Conservation (phyloP, 2,113 vertebrate species). For the Indri indri region DNA sequence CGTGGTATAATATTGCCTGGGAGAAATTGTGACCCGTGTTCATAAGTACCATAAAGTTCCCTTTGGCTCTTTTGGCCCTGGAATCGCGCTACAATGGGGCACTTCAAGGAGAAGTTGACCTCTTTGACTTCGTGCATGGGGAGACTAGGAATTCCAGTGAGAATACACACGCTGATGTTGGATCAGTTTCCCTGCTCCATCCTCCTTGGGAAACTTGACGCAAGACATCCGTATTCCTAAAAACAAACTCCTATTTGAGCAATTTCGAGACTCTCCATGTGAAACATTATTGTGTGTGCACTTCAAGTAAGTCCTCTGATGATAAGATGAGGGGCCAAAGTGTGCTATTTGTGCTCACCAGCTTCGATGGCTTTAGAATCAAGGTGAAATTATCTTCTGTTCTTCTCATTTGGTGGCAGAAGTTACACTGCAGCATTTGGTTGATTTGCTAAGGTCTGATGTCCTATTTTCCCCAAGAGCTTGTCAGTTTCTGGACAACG, state of each 20-base stretch:
- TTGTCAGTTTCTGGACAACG: background rate
- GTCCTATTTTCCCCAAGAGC: background rate
- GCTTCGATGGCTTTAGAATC: background rate
- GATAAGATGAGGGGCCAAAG: background rate
- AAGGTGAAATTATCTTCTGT: background rate
- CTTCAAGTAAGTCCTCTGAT: background rate
- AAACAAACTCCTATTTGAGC: background rate
- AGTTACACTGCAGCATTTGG: background rate
- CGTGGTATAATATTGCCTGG: constrained; percentile 12
- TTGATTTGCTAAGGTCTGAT: background rate
- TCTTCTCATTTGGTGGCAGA: background rate
- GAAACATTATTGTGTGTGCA: background rate
- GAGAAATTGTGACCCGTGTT: constrained; percentile 2
- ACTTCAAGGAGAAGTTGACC: constrained; percentile 27
- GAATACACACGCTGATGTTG: background rate
- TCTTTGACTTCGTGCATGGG: background rate
- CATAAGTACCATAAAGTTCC: background rate
- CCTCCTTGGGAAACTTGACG: background rate
- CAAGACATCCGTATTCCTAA: background rate
- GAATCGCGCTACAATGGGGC: background rate
- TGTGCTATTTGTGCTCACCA: background rate
- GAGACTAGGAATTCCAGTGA: background rate
- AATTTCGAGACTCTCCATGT: background rate
- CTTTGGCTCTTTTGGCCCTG: background rate
- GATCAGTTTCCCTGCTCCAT: background rate